Evolutionary conservation across 1,140 invertebrate species (phyloP).

Genomic region (Bombus vancouverensis): DNA sequence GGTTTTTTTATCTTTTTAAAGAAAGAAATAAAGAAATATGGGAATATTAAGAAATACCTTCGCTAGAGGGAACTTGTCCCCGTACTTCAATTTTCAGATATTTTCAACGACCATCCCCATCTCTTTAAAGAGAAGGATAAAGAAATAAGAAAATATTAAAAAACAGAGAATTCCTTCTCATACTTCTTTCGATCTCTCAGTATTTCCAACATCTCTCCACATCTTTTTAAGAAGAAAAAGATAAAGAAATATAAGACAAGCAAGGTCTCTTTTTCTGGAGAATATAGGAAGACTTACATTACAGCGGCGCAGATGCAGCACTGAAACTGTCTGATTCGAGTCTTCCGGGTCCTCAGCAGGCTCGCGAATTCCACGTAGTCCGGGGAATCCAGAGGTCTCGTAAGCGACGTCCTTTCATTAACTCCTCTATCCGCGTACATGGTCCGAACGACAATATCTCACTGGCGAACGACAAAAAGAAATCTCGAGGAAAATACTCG

Average conservation of each 20-base stretch:
- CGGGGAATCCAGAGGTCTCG: slow-evolving; percentile 78
- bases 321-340: slow-evolving; percentile 86
- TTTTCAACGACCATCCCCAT: not conserved
- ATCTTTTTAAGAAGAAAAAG: not conserved
- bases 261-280: too few species aligned
- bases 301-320: slow-evolving; percentile 86
- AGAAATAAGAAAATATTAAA: not conserved
- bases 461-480: not conserved
- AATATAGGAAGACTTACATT: slow-evolving; percentile 83
- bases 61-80: not conserved
- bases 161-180: not conserved
- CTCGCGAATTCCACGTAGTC: slow-evolving; percentile 86
- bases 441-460: not conserved
- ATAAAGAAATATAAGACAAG: not conserved
- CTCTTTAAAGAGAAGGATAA: not conserved
- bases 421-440: slow-evolving; percentile 52
- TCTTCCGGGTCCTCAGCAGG: slow-evolving; percentile 83
- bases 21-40: not conserved
- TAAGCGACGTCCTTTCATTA: slow-evolving; percentile 84
- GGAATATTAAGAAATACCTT: too few species aligned
- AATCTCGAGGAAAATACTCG: not conserved
- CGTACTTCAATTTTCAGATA: too few species aligned
- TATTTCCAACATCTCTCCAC: not conserved
- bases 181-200: not conserved
- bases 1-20: not conserved